Base-by-base conservation (phyloP, 2,113 vertebrate species). In the Recurvirostra avosetta region DNA sequence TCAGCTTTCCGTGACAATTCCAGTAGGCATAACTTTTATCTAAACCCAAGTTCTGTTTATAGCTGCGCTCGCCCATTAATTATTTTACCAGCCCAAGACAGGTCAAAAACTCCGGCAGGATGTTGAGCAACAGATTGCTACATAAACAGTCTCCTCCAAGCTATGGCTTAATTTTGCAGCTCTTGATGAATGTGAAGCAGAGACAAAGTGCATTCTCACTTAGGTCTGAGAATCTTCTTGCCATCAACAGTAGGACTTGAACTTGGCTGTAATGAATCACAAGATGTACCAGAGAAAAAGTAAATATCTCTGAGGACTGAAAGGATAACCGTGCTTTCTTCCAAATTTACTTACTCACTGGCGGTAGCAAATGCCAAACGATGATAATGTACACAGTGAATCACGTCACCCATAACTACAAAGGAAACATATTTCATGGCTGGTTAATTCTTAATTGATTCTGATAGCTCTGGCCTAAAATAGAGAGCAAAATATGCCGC, bases 401-500 rank as follows among this genome's bases (percentile, higher is more conserved):
- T 86, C 41, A 36, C 38, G 55, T 73, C 40, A 74, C 26, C n/a
- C 21, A 4, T 59, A 71, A 52, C 59, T 90, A 30, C 38, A 79
- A 93, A 83, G 29, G 32, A 92, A 92, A 65, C 4, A 12, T 63
- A 72, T 73, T 90, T 63, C 18, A 8, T 52, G n/a, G 26, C 1
- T 88, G 68, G 40, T 88, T 92, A 94, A 90, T 63, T 86, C 55
- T 84, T 81, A 93, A 73, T 82, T 82, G 41, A 72, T 86, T 93
- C 40, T 92, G 53, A 74, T 75, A 65, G 50, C 36, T 84, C 50
- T 74, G 30, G 32, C 27, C 38, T 70, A 67, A 96, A 92, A 86
- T 2, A 73, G 15, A 70, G 29, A 95, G 47, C 13, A 56, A 90
- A 92, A 83, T 50, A 70, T 20, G 20, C 7, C 62, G 62, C 22